phyloP scores from a whole-genome alignment of 1,140 invertebrate genomes.

The Conus ventricosus region DNA sequence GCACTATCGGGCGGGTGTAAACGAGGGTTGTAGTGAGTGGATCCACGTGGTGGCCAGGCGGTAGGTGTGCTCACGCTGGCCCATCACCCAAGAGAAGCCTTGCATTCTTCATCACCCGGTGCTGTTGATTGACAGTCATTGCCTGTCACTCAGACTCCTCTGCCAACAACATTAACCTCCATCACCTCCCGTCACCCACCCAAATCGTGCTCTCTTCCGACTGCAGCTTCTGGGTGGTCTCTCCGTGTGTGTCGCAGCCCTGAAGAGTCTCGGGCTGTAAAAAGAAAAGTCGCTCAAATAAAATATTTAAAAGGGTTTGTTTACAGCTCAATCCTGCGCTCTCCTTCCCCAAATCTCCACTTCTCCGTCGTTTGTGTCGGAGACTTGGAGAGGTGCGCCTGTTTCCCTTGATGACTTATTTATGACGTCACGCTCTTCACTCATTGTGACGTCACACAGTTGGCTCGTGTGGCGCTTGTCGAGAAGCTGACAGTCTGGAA shows the following conservation, averaged over 20 bases:
- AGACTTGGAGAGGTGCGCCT: neutral
- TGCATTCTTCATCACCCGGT: neutral
- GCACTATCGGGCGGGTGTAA: no score
- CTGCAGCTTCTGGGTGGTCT: conserved; percentile 4
- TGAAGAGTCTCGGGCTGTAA: no score
- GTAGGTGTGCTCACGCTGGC: no score
- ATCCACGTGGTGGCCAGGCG: no score
- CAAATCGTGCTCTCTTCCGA: neutral
- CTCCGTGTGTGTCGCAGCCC: neutral
- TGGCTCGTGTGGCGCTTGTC: neutral
- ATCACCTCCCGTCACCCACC: neutral
- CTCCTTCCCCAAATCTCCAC: neutral
- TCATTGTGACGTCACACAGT: conserved; percentile 20
- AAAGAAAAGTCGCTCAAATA: conserved; percentile 23
- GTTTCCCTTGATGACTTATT: neutral
- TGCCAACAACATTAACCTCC: neutral
- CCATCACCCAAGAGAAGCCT: no score
- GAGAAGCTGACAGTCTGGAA: conserved; percentile 18
- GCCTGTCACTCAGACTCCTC: neutral
- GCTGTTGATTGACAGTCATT: neutral
- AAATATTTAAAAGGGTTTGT: conserved; percentile 39
- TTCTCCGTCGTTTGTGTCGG: conserved; percentile 3
- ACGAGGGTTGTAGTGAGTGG: no score
- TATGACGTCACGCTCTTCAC: conserved; percentile 3
- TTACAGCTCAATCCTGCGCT: conserved; percentile 13